These are phyloP conservation scores for Leptinotarsa texana DNA, from an alignment of 1,140 invertebrate species.

Conservation along the genomic window DNA sequence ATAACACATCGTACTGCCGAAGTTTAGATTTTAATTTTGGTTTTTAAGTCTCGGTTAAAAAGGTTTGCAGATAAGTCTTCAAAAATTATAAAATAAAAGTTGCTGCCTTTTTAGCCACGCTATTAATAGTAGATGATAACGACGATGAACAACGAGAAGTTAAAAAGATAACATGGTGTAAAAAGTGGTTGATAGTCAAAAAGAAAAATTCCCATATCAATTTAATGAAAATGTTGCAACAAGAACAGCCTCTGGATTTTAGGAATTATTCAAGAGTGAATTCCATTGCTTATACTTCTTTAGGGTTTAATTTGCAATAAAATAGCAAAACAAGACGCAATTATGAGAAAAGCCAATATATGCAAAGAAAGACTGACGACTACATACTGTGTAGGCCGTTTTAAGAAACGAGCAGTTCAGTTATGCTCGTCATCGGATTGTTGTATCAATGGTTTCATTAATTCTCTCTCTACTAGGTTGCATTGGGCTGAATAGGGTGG, in stretches of 20 bases:
- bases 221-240: background rate
- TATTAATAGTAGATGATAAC: no score
- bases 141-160: background rate
- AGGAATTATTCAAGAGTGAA: background rate
- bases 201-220: conserved; percentile 3
- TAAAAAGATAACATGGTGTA: background rate
- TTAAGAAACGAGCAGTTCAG: no score
- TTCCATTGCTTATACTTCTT: background rate
- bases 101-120: no score
- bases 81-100: no score
- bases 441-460: no score
- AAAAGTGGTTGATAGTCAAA: background rate
- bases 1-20: no score
- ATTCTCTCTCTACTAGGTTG: no score
- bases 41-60: no score
- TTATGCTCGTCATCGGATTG: no score
- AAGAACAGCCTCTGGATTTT: background rate
- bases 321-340: conserved; percentile 7
- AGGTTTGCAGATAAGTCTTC: no score
- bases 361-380: background rate
- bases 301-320: conserved; percentile 5
- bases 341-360: conserved; percentile 6
- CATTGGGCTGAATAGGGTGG: no score
- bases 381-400: background rate
- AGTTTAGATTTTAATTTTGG: no score